phyloP scores from a whole-genome alignment of 2,113 vertebrate genomes.

The Apeltes quadracus region DNA sequence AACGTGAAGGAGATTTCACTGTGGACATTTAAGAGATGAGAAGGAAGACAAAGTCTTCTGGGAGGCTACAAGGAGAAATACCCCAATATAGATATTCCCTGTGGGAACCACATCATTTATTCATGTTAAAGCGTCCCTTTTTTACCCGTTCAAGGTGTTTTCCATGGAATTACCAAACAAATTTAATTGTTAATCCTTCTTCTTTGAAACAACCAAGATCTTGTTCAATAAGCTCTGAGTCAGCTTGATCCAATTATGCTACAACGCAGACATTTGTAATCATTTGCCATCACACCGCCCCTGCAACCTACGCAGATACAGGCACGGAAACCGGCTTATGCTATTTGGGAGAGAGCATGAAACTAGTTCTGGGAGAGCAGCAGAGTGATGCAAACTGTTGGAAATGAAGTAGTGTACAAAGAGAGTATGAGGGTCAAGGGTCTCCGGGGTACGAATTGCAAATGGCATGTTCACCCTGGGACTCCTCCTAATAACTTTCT shows the following conservation, averaged over 20 bases:
- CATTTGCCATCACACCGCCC: slow-evolving; percentile 73
- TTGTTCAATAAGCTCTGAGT: slow-evolving; percentile 80
- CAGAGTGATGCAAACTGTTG: slow-evolving; percentile 70
- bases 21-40: slow-evolving; percentile 62
- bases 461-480: slow-evolving; percentile 78
- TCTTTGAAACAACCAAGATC: slow-evolving; percentile 77
- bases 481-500: slow-evolving; percentile 74
- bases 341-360: slow-evolving; percentile 58
- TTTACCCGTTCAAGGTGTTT: slow-evolving; percentile 77
- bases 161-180: slow-evolving; percentile 73
- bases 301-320: slow-evolving; percentile 64
- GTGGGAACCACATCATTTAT: slow-evolving; percentile 74
- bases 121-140: slow-evolving; percentile 74
- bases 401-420: slow-evolving; percentile 73
- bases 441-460: slow-evolving; percentile 73
- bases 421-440: slow-evolving; percentile 72
- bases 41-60: slow-evolving; percentile 70
- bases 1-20: slow-evolving; percentile 52
- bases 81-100: slow-evolving; percentile 72
- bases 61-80: slow-evolving; percentile 70
- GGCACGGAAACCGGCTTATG: slow-evolving; percentile 64
- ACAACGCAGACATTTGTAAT: slow-evolving; percentile 79
- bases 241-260: slow-evolving; percentile 81
- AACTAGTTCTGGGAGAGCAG: slow-evolving; percentile 63
- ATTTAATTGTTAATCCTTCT: slow-evolving; percentile 81